Conservation (phyloP, 2,797 vertebrate species). For the Coendou prehensilis region DNA sequence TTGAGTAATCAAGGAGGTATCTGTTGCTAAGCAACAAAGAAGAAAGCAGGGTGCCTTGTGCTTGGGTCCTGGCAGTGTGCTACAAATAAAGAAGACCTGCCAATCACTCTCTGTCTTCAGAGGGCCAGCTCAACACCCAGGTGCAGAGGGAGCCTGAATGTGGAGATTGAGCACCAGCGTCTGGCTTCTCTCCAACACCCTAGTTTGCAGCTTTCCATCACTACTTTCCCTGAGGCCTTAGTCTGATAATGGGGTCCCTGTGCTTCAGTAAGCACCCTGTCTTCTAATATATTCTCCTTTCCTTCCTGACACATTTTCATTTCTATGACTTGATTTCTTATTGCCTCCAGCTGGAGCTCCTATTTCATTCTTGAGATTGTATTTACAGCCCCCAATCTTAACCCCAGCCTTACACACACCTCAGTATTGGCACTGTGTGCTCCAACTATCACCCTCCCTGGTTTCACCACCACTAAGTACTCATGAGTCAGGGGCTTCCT, state of each 20-base stretch:
- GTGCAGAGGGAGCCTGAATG: not conserved
- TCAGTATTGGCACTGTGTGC: not conserved
- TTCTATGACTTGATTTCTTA: not conserved
- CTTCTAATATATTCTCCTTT: not conserved
- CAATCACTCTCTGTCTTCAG: constrained; percentile 62
- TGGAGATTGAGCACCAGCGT: not conserved
- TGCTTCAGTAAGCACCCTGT: not conserved
- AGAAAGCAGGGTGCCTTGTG: constrained; percentile 59
- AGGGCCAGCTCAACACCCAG: not conserved
- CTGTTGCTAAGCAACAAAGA: constrained; percentile 78
- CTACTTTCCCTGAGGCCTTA: not conserved
- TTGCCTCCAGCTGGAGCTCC: not conserved
- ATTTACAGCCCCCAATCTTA: not conserved
- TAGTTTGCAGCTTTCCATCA: not conserved
- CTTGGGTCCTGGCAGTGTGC: constrained; percentile 66
- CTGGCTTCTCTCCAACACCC: not conserved
- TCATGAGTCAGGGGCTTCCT: not conserved
- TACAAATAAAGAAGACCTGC: constrained; percentile 63
- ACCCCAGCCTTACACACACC: not conserved
- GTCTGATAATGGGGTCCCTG: not conserved
- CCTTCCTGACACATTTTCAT: not conserved
- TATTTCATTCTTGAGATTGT: not conserved
- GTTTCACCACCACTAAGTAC: not conserved
- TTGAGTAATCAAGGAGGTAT: constrained; percentile 73
- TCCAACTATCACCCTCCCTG: not conserved